Evolutionary conservation across 1,140 invertebrate species (phyloP).

Genomic region (Pectinophora gossypiella): DNA sequence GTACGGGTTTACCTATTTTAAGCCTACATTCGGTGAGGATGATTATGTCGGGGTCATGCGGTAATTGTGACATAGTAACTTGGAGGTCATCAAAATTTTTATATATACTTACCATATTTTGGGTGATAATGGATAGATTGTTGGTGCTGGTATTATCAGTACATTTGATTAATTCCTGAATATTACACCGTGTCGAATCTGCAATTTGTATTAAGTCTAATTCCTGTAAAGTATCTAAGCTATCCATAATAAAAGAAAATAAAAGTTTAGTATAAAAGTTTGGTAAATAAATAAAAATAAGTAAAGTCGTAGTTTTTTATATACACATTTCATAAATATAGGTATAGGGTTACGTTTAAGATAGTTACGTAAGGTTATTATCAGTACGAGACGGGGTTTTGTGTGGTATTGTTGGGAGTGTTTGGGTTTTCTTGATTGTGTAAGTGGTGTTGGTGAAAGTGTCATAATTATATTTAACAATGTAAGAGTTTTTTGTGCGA

Average conservation of each 20-base stretch:
- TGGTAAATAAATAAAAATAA: too few relatives aligned
- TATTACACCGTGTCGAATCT: neutral
- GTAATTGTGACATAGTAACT: neutral
- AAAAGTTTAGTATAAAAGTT: neutral
- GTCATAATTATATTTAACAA: too few relatives aligned
- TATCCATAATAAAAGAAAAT: neutral
- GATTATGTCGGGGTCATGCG: constrained; percentile 2
- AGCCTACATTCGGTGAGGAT: constrained; percentile 12
- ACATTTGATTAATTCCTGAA: neutral
- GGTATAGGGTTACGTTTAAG: neutral
- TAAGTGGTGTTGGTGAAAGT: too few relatives aligned
- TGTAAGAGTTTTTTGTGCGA: too few relatives aligned
- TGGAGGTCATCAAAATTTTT: constrained; percentile 7
- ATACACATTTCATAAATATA: too few relatives aligned
- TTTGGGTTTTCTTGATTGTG: too few relatives aligned
- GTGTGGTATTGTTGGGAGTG: too few relatives aligned
- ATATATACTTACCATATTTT: constrained; percentile 13
- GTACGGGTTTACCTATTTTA: neutral
- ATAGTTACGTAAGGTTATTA: too few relatives aligned
- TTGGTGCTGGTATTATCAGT: neutral
- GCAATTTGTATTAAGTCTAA: neutral
- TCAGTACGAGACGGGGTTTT: too few relatives aligned
- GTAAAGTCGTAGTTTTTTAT: neutral
- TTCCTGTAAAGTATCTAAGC: neutral
- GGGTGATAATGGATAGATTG: neutral